Conservation (phyloP, 2,797 vertebrate genomes). For the Parauchenoglanis punctatus region DNA sequence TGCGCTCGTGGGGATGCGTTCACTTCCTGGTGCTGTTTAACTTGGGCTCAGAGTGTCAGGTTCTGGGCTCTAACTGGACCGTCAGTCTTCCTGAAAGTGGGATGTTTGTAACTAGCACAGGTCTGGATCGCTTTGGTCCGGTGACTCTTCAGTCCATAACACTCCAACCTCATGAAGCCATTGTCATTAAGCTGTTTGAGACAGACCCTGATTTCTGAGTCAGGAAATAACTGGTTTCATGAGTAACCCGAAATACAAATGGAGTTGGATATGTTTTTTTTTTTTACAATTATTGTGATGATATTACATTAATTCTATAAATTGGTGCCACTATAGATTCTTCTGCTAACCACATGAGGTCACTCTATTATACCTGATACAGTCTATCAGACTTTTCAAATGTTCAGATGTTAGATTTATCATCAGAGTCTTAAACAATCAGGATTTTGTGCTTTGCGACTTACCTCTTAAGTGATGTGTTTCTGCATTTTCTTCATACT, state of each 20-base stretch:
- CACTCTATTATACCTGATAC: neutral
- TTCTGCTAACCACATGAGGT: slow-evolving; percentile 1
- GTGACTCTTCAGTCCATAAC: slow-evolving; percentile 61
- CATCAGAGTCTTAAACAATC: neutral
- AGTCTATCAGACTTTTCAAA: neutral
- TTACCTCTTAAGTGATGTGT: neutral
- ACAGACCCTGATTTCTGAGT: slow-evolving; percentile 62
- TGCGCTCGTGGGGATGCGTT: slow-evolving; percentile 77
- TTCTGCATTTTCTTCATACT: neutral
- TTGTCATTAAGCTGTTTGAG: slow-evolving; percentile 76
- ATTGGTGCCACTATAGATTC: neutral
- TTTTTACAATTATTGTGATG: neutral
- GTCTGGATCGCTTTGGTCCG: slow-evolving; percentile 67
- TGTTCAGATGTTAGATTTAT: neutral
- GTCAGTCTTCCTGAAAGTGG: slow-evolving; percentile 66
- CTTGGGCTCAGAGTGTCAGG: slow-evolving; percentile 55
- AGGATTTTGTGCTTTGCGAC: slow-evolving; percentile 12
- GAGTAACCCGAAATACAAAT: neutral
- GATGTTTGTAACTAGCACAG: slow-evolving; percentile 72
- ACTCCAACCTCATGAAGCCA: slow-evolving; percentile 71
- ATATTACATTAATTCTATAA: neutral
- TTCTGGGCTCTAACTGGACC: slow-evolving; percentile 66
- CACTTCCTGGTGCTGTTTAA: slow-evolving; percentile 76
- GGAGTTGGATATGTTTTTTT: neutral
- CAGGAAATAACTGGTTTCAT: neutral